Conservation (phyloP, 1,140 invertebrate species). For the Papilio xuthus region DNA sequence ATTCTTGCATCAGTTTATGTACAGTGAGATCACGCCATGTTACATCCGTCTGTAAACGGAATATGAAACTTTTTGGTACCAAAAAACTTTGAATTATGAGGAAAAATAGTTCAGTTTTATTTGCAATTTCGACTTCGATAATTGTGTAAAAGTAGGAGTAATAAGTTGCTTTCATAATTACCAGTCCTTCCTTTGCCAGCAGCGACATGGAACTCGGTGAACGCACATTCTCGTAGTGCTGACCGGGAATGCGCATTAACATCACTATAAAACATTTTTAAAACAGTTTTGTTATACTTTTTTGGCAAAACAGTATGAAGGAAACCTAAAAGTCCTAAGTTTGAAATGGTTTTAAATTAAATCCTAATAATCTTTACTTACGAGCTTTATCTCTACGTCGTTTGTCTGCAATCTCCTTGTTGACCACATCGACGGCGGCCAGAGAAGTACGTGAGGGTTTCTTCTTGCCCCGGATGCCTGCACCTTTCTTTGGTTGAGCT, state of each 20-base stretch:
- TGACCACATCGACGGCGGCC: conserved; percentile 63
- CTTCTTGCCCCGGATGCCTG: conserved; percentile 58
- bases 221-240: conserved; percentile 75
- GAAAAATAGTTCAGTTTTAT: too few relatives aligned
- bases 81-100: not conserved
- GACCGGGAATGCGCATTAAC: conserved; percentile 77
- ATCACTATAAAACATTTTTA: conserved; percentile 62
- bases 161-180: conserved; percentile 39
- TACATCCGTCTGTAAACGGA: conserved; percentile 73
- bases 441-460: conserved; percentile 58
- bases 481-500: conserved; percentile 38
- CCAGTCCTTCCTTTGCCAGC: conserved; percentile 74
- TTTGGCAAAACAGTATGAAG: not conserved
- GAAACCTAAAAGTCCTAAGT: too few relatives aligned
- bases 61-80: not conserved
- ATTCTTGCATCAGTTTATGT: conserved; percentile 84
- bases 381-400: conserved; percentile 69
- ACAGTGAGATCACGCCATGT: conserved; percentile 86
- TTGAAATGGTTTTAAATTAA: too few relatives aligned
- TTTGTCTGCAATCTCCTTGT: conserved; percentile 73
- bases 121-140: too few relatives aligned
- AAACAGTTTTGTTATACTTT: not conserved
- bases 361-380: conserved; percentile 44
- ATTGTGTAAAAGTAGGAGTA: not conserved
- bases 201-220: conserved; percentile 74